Evolutionary conservation across 2,888 invertebrate genomes (phyloP), one percentile per base, ranked within the genome.

Genomic region (Ophion costatus): DNA sequence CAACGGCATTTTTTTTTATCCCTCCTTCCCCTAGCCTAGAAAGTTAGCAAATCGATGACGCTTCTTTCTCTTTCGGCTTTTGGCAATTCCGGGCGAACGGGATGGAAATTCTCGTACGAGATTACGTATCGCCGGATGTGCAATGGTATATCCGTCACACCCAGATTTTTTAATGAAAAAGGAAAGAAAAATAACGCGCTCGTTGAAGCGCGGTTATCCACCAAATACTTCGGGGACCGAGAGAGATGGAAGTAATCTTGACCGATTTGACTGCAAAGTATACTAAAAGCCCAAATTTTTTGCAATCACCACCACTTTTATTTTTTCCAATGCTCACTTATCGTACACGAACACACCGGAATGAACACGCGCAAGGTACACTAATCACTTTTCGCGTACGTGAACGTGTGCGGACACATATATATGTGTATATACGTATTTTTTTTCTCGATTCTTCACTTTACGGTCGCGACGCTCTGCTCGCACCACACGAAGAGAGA

Each of bases 401-500:
- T 64, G 56, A 56, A 71, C 69, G 24, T 63, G 24, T 42, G 51
- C 56, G 56, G n/a, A n/a, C 42, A 24, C 64, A 10, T 2, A 64
- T n/a, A 14, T 51, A 17, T 38, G 38, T 57, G 22, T 69, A 67
- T 63, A 71, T 73, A 78, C 78, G 64, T 82, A 66, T 42, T 24
- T 22, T 17, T 45, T 64, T 45, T 63, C 71, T 61, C 56, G 66
- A 67, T 84, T 74, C 63, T 75, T 82, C 73, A 74, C 82, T 80
- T 76, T 80, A 67, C 80, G 82, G 74, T 67, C 80, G 75, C 82
- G 84, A 84, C 84, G 84, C 84, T 82, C 59, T 70, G 71, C 64
- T 66, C 66, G 76, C 57, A 76, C 61, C 73, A 20, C 24, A 57
- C 22, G 61, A 20, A 7, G 42, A 51, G 22, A 61, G n/a, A 45